These are phyloP conservation scores for Arctocebus calabarensis DNA, from an alignment of 2,797 vertebrate genomes.

Conservation along the genomic window DNA sequence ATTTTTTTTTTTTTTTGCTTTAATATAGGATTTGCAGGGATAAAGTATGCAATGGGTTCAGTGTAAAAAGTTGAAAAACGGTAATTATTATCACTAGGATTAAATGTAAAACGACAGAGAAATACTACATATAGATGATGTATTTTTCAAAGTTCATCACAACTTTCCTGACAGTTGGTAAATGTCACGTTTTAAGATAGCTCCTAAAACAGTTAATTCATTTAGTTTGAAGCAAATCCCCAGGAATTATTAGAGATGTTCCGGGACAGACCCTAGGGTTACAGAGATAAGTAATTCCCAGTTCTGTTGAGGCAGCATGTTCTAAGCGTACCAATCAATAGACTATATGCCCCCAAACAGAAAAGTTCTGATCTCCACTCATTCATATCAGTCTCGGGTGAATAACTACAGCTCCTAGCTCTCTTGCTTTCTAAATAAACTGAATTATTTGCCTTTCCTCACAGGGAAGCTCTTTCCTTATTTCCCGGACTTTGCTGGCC, in stretches of 20 bases:
- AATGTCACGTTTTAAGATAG: neutral
- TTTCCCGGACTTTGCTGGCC: neutral
- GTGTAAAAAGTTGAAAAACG: neutral
- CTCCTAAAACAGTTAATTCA: neutral
- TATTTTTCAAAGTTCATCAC: neutral
- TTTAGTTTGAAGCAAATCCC: neutral
- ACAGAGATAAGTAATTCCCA: neutral
- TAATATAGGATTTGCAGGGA: neutral
- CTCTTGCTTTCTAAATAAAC: constrained; percentile 41
- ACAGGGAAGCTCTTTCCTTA: neutral
- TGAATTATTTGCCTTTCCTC: neutral
- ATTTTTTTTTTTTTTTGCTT: neutral
- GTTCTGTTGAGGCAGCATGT: neutral
- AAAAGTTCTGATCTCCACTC: neutral
- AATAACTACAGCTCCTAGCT: neutral
- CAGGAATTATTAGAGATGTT: neutral
- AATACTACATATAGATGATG: neutral
- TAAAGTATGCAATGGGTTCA: neutral
- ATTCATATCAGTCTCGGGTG: neutral
- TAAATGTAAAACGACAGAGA: neutral
- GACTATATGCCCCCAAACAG: neutral
- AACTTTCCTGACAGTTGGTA: neutral
- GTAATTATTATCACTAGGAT: neutral
- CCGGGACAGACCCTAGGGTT: neutral
- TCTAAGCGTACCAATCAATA: neutral